Conservation (phyloP, 2,888 invertebrate species). For the Yponomeuta cagnagella region DNA sequence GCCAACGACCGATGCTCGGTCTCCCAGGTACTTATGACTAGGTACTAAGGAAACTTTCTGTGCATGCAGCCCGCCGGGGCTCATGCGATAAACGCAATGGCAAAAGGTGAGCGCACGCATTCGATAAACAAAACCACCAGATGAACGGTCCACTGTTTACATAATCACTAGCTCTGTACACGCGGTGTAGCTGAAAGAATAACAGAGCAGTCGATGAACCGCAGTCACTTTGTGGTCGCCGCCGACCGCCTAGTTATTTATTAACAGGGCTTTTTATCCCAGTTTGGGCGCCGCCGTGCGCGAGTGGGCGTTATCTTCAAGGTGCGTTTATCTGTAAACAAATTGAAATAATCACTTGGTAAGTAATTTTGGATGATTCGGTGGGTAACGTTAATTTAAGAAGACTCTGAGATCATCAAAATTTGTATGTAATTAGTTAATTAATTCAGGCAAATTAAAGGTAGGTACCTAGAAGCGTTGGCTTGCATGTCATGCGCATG, state of each 20-base stretch:
- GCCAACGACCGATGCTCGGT: too few species aligned
- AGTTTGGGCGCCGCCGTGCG: not conserved
- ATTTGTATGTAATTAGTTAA: too few species aligned
- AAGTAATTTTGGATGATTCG: too few species aligned
- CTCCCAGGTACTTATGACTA: too few species aligned
- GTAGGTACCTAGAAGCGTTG: too few species aligned
- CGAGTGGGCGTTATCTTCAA: not conserved
- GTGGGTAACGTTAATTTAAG: too few species aligned
- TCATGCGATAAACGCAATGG: conserved; percentile 9
- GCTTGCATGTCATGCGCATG: too few species aligned
- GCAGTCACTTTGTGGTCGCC: conserved; percentile 56
- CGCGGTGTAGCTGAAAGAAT: conserved; percentile 47
- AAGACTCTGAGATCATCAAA: too few species aligned
- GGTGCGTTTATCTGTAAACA: not conserved
- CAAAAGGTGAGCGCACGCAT: conserved; percentile 14
- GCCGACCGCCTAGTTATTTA: conserved; percentile 29
- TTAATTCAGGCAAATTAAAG: too few species aligned
- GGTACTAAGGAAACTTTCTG: too few species aligned
- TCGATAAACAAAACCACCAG: conserved; percentile 9
- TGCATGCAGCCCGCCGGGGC: too few species aligned
- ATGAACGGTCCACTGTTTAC: conserved; percentile 26
- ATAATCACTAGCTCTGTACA: conserved; percentile 38
- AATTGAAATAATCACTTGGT: not conserved
- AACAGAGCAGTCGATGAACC: conserved; percentile 64
- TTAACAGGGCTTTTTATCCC: not conserved